Evolutionary conservation across 64 coral and sea anemone species (phyloP).

Genomic region (Anthopleura sola): DNA sequence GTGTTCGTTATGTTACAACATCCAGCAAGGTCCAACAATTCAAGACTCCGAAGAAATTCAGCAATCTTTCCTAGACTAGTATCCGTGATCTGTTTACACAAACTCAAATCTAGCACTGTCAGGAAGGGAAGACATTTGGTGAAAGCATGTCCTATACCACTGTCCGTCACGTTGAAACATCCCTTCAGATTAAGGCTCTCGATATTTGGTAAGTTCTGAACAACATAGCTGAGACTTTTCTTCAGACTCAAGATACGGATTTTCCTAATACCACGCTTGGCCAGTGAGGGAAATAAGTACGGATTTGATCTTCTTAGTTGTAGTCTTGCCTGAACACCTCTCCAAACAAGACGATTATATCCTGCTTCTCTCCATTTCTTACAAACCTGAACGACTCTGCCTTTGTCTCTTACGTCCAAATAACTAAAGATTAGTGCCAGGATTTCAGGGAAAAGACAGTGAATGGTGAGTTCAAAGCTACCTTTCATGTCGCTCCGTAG

Average conservation of each 20-base stretch:
- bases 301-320: constrained; percentile 97
- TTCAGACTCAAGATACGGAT: constrained; percentile 97
- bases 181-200: constrained; percentile 97
- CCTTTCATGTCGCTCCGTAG: constrained; percentile 79
- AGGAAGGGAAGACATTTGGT: constrained; percentile 91
- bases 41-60: constrained; percentile 82
- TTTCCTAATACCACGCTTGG: constrained; percentile 98
- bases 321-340: constrained; percentile 94
- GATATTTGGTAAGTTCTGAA: constrained; percentile 89
- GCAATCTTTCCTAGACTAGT: constrained; percentile 88
- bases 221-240: constrained; percentile 88
- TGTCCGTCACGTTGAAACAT: constrained; percentile 98
- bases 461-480: constrained; percentile 62
- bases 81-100: constrained; percentile 99
- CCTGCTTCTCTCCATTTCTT: constrained; percentile 89
- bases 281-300: constrained; percentile 95
- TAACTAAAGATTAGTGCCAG: constrained; percentile 97
- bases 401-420: constrained; percentile 94
- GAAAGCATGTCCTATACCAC: constrained; percentile 90
- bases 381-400: constrained; percentile 95
- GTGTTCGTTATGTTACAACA: constrained; percentile 99
- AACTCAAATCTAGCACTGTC: constrained; percentile 99
- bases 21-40: constrained; percentile 92
- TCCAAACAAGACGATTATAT: constrained; percentile 90
- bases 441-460: constrained; percentile 98